These are phyloP conservation scores for Bergia sp. DNA, from an alignment of 92 coral and sea anemone genomes.

Conservation along the genomic window DNA sequence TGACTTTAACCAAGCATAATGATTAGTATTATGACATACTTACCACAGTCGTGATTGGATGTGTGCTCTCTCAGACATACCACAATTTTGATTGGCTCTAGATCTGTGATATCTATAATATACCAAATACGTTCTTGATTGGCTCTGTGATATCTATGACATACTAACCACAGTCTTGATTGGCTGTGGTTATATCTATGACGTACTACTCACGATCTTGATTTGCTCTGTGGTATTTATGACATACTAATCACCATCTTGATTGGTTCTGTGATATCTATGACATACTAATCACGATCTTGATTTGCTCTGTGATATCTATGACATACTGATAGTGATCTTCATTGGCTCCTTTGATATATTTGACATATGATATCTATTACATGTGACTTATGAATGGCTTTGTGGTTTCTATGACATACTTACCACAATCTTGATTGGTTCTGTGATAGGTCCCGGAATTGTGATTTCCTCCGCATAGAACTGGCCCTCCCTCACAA, in stretches of 20 bases:
- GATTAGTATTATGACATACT: constrained; percentile 12
- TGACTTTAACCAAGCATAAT: neutral
- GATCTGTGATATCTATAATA: no score
- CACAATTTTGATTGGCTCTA: no score
- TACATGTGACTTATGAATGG: neutral
- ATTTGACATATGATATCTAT: neutral
- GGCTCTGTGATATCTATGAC: no score
- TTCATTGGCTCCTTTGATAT: neutral
- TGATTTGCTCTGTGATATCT: neutral
- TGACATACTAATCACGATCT: constrained; percentile 67
- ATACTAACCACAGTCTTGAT: no score
- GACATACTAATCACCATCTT: no score
- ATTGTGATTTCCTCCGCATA: constrained; percentile 73
- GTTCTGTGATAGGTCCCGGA: constrained; percentile 80
- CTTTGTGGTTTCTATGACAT: neutral
- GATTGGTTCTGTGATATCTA: no score
- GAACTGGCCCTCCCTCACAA: constrained; percentile 53
- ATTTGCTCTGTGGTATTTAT: no score
- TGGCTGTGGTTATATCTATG: no score
- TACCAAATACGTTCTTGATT: no score
- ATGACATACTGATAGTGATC: no score
- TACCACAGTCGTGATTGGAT: constrained; percentile 68
- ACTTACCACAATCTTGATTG: constrained; percentile 75
- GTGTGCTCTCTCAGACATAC: constrained; percentile 19
- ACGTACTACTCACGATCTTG: no score